These are phyloP conservation scores for Platysteira castanea DNA, from an alignment of 2,113 vertebrate genomes.

Conservation along the genomic window DNA sequence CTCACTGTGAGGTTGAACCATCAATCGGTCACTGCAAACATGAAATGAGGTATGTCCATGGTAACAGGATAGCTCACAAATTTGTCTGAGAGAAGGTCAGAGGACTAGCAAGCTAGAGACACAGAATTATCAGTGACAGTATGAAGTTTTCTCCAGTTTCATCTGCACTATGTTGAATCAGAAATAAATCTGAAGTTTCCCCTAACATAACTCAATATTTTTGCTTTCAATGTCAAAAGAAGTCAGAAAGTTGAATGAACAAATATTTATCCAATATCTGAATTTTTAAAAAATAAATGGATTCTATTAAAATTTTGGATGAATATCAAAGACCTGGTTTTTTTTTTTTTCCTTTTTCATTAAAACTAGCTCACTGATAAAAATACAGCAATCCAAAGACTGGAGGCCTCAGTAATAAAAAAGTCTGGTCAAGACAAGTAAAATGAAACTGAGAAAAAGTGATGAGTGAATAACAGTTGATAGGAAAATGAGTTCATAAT, in stretches of 20 bases:
- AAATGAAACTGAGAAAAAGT: slow-evolving; percentile 38
- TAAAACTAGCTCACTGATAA: not conserved
- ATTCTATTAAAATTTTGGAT: not conserved
- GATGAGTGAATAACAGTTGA: not conserved
- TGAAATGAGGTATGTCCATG: accelerated
- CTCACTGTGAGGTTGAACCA: not conserved
- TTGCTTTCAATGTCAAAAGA: not conserved
- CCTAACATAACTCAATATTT: not conserved
- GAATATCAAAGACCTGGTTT: not conserved
- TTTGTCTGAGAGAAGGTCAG: not conserved
- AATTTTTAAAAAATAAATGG: not conserved
- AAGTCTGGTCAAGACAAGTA: not conserved
- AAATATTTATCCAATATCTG: not conserved
- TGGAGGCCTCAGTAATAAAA: not conserved
- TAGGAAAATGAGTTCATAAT: not conserved
- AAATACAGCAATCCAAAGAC: not conserved
- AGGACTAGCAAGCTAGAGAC: not conserved
- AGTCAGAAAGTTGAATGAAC: not conserved
- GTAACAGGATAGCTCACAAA: not conserved
- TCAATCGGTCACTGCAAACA: not conserved
- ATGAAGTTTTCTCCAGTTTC: not conserved
- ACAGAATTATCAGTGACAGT: not conserved
- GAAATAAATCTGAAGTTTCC: too few species aligned
- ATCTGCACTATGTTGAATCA: not conserved
- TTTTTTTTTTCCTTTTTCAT: not conserved